phyloP scores from a whole-genome alignment of 2,797 vertebrate species.

The Leucoraja ocellata region DNA sequence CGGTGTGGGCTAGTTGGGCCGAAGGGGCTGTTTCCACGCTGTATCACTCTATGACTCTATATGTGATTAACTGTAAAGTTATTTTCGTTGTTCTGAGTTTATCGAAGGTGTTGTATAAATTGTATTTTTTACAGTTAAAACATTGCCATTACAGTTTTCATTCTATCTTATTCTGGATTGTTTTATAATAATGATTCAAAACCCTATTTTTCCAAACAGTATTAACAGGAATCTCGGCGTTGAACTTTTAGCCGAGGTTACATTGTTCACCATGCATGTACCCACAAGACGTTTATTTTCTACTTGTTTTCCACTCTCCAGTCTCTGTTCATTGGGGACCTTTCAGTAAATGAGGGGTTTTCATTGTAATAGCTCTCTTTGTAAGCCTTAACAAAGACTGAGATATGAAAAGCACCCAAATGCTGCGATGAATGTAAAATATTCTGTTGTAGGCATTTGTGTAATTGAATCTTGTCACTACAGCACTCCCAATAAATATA shows the following conservation, averaged over 20 bases:
- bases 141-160: neutral
- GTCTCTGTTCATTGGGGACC: constrained; percentile 42
- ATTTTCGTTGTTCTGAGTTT: neutral
- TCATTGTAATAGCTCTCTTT: constrained; percentile 32
- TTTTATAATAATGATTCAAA: no score
- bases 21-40: no score
- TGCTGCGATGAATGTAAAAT: neutral
- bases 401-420: neutral
- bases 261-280: neutral
- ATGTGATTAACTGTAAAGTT: neutral
- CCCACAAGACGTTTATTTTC: neutral
- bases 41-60: no score
- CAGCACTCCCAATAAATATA: neutral
- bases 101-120: neutral
- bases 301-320: constrained; percentile 8
- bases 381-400: neutral
- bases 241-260: neutral
- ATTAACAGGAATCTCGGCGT: neutral
- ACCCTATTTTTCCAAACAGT: neutral
- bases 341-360: constrained; percentile 48
- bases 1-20: no score
- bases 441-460: neutral
- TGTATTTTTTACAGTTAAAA: neutral
- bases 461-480: neutral
- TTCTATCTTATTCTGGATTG: neutral